Evolutionary conservation across 2,888 invertebrate species (phyloP).

Genomic region (Leucophenga maculata): DNA sequence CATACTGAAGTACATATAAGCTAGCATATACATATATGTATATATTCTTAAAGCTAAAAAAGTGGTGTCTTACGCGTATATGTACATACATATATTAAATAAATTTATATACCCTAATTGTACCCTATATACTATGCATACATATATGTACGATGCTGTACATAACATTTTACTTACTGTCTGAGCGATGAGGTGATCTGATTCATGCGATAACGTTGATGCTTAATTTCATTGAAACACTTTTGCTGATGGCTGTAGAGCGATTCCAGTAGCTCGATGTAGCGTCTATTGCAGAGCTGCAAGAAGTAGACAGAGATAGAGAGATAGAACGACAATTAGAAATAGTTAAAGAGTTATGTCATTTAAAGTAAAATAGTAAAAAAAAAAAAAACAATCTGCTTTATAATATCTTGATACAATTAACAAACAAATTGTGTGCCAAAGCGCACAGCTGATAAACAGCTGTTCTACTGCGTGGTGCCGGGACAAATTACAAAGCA

Average conservation of each 20-base stretch:
- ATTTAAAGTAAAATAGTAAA: neutral
- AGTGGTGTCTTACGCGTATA: no score
- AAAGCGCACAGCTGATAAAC: no score
- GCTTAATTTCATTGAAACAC: conserved; percentile 90
- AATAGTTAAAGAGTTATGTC: neutral
- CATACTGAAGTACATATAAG: no score
- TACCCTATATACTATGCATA: neutral
- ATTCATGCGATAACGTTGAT: conserved; percentile 92
- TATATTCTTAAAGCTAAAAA: no score
- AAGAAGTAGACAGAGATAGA: neutral
- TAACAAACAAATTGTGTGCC: no score
- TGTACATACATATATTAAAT: no score
- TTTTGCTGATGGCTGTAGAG: conserved; percentile 86
- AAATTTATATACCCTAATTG: no score
- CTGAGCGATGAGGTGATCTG: conserved; percentile 84
- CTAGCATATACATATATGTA: no score
- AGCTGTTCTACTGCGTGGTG: neutral
- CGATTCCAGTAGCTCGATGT: conserved; percentile 88
- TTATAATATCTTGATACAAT: no score
- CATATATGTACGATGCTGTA: neutral
- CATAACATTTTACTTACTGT: conserved; percentile 77
- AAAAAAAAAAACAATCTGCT: no score
- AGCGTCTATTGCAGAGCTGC: conserved; percentile 80
- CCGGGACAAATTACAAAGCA: no score
- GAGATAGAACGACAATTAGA: no score